These are phyloP conservation scores for Synanthedon vespiformis DNA, from an alignment of 2,888 invertebrate genomes.

Conservation along the genomic window DNA sequence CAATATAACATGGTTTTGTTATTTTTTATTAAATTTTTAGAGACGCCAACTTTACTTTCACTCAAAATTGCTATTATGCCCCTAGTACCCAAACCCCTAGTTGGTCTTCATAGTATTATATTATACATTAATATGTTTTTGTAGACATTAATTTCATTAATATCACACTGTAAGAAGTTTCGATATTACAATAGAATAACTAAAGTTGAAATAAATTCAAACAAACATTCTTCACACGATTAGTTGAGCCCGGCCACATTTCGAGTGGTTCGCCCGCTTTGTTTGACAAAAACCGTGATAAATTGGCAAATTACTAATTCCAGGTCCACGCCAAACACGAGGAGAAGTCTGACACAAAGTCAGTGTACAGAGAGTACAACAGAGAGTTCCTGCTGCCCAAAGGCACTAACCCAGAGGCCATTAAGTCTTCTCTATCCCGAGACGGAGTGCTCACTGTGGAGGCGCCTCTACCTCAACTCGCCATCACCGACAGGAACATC, in stretches of 20 bases:
- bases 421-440: constrained; percentile 95
- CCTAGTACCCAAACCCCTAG: too few relatives aligned
- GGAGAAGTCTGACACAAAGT: constrained; percentile 96
- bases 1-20: too few relatives aligned
- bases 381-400: constrained; percentile 96
- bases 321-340: constrained; percentile 98
- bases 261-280: neutral
- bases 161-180: neutral
- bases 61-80: too few relatives aligned
- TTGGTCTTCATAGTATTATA: constrained; percentile 1
- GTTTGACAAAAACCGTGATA: too few relatives aligned
- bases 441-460: constrained; percentile 97
- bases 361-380: constrained; percentile 98
- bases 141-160: neutral
- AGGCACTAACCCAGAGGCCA: constrained; percentile 95
- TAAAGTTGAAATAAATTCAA: too few relatives aligned
- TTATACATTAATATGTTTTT: constrained; percentile 5
- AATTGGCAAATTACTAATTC: constrained; percentile 13
- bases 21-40: too few relatives aligned
- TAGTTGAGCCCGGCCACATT: too few relatives aligned
- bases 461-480: constrained; percentile 92
- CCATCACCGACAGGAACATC: constrained; percentile 84
- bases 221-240: too few relatives aligned
- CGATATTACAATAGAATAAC: too few relatives aligned
- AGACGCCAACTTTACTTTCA: too few relatives aligned